Conservation (phyloP, 2,888 invertebrate genomes). For the Dromius quadrimaculatus region DNA sequence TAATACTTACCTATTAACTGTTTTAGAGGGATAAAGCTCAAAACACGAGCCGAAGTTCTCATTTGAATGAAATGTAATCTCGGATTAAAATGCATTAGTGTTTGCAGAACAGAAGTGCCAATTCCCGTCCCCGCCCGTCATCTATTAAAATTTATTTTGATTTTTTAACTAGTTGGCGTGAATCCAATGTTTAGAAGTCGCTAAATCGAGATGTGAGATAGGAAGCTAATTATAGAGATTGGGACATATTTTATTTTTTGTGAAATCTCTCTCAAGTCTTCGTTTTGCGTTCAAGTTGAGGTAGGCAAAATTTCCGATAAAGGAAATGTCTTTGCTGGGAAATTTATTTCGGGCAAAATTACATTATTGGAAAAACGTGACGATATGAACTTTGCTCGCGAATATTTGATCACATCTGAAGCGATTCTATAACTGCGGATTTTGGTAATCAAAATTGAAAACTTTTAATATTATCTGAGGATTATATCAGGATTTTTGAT, state of each 20-base stretch:
- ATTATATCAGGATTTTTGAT: too few species aligned
- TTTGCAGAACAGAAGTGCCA: too few species aligned
- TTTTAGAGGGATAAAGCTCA: too few species aligned
- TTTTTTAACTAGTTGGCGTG: constrained; percentile 40
- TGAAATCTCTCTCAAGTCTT: constrained; percentile 19
- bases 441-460: constrained; percentile 15
- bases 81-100: too few species aligned
- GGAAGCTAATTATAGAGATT: constrained; percentile 40
- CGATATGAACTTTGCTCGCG: constrained; percentile 34
- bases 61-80: too few species aligned
- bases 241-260: constrained; percentile 33
- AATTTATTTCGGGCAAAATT: constrained; percentile 35
- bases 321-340: constrained; percentile 24
- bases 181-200: constrained; percentile 32
- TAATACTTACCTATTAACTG: too few species aligned
- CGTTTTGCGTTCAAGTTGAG: constrained; percentile 21
- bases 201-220: constrained; percentile 39
- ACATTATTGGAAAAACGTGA: constrained; percentile 37
- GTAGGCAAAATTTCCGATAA: constrained; percentile 35
- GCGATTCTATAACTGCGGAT: constrained; percentile 27
- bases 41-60: too few species aligned
- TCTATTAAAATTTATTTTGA: constrained; percentile 37
- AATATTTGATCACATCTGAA: constrained; percentile 30
- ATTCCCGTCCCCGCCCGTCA: too few species aligned
- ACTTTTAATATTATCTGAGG: constrained; percentile 11